phyloP scores from a whole-genome alignment of 2,888 invertebrate species.

The Andrena camellia region DNA sequence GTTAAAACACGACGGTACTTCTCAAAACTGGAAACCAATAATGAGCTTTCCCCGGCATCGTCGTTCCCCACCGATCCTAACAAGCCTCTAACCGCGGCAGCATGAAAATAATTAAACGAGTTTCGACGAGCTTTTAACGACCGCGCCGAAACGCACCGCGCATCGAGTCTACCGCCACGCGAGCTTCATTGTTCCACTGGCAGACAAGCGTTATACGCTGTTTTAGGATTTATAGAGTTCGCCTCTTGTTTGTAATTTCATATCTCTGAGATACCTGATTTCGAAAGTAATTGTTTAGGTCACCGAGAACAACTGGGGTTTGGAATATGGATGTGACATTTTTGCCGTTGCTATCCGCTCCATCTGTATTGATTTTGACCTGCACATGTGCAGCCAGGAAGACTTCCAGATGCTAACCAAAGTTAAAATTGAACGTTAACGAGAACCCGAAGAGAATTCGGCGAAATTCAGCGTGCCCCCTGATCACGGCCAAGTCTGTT shows the following conservation, averaged over 20 bases:
- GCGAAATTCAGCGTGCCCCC: background rate
- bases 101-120: slow-evolving; percentile 74
- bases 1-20: slow-evolving; percentile 62
- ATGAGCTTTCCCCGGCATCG: slow-evolving; percentile 63
- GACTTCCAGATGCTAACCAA: no score
- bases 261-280: slow-evolving; percentile 8
- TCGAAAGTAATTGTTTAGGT: background rate
- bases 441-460: background rate
- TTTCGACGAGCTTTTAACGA: slow-evolving; percentile 71
- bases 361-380: no score
- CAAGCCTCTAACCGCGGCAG: slow-evolving; percentile 60
- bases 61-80: slow-evolving; percentile 59
- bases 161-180: slow-evolving; percentile 37
- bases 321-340: no score
- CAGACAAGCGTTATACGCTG: background rate
- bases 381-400: no score
- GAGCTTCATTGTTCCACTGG: slow-evolving; percentile 45
- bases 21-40: slow-evolving; percentile 66
- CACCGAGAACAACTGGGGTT: no score
- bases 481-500: background rate
- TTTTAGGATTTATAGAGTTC: slow-evolving; percentile 33
- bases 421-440: background rate
- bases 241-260: slow-evolving; percentile 32
- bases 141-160: slow-evolving; percentile 56
- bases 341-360: no score